Evolutionary conservation across 2,888 invertebrate species (phyloP).

Genomic region (Ennomos erosarius): DNA sequence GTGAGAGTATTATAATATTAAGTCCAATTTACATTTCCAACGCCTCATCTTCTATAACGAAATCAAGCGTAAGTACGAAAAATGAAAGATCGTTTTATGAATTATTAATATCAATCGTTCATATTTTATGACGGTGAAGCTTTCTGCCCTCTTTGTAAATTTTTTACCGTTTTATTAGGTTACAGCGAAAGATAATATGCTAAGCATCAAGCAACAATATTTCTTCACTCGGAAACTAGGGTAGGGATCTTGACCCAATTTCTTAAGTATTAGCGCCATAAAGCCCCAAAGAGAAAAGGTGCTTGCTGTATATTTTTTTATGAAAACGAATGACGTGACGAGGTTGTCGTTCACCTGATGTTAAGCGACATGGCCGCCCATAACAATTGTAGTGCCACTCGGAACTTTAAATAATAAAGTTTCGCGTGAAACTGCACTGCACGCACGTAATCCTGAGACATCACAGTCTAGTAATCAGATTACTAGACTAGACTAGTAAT

Average conservation of each 20-base stretch:
- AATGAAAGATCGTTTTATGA: constrained; percentile 2
- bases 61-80: background rate
- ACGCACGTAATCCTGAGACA: too few relatives aligned
- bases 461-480: too few relatives aligned
- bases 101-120: constrained; percentile 6
- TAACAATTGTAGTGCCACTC: too few relatives aligned
- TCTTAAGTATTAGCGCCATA: constrained; percentile 19
- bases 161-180: constrained; percentile 23
- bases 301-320: background rate
- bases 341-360: too few relatives aligned
- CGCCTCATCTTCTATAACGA: too few relatives aligned
- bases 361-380: too few relatives aligned
- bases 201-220: constrained; percentile 27
- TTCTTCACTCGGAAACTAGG: constrained; percentile 25
- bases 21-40: too few relatives aligned
- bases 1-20: too few relatives aligned
- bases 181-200: constrained; percentile 13
- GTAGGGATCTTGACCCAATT: constrained; percentile 35
- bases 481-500: too few relatives aligned
- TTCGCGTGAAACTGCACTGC: too few relatives aligned
- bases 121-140: constrained; percentile 7
- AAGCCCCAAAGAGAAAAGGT: background rate
- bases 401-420: too few relatives aligned
- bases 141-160: constrained; percentile 5
- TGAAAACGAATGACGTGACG: too few relatives aligned